Conservation (phyloP, 2,797 vertebrate species). For the Enteromius viviparus region DNA sequence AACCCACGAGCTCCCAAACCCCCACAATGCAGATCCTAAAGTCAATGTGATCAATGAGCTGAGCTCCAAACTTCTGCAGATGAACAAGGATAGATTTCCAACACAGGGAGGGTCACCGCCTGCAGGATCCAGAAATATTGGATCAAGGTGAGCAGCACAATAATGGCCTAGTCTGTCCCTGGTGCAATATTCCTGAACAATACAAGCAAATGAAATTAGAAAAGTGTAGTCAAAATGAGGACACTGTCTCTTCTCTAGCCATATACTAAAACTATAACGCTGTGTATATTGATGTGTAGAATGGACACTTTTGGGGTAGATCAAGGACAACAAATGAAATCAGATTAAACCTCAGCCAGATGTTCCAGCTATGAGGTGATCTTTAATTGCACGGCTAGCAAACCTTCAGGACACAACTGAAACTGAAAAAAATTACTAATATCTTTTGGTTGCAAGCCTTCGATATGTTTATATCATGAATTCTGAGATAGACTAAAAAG, state of each 20-base stretch:
- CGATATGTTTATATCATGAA: background rate
- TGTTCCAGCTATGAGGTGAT: conserved; percentile 8
- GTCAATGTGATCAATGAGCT: conserved; percentile 95
- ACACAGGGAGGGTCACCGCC: conserved; percentile 87
- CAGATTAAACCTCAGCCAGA: background rate
- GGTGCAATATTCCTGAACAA: background rate
- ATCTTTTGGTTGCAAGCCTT: background rate
- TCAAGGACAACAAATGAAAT: conserved; percentile 3
- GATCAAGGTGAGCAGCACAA: conserved; percentile 84
- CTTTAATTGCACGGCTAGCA: background rate
- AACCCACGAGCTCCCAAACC: conserved; percentile 85
- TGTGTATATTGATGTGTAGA: background rate
- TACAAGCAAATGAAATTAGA: background rate
- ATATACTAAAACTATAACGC: background rate
- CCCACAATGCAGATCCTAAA: conserved; percentile 90
- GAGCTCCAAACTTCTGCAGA: conserved; percentile 96
- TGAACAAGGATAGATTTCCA: conserved; percentile 89
- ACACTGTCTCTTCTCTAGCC: background rate
- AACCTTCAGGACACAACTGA: background rate
- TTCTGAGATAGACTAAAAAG: background rate
- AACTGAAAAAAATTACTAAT: no score
- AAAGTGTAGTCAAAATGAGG: background rate
- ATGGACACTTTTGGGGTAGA: background rate
- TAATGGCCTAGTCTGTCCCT: background rate
- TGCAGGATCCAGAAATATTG: conserved; percentile 83